Conservation (phyloP, 2,888 invertebrate species). For the Agrochola litura region DNA sequence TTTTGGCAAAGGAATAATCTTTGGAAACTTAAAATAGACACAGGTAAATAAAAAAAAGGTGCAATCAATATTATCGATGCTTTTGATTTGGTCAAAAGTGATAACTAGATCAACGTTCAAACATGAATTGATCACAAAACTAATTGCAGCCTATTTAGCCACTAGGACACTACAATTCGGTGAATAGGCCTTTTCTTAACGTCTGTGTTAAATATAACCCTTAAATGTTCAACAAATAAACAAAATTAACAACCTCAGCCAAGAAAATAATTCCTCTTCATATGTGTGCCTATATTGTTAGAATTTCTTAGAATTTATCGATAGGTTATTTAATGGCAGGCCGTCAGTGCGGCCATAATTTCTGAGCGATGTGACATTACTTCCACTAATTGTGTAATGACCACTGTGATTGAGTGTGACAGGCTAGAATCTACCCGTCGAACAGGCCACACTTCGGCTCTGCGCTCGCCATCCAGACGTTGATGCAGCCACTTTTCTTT, state of each 20-base stretch:
- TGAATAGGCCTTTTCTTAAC: background rate
- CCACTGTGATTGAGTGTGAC: slow-evolving; percentile 74
- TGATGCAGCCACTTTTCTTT: slow-evolving; percentile 53
- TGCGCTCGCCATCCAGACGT: slow-evolving; percentile 39
- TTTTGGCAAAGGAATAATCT: background rate
- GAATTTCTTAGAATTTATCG: slow-evolving; percentile 58
- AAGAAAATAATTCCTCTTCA: slow-evolving; percentile 32
- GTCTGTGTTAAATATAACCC: slow-evolving; percentile 8
- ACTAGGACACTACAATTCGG: background rate
- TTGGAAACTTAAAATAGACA: background rate
- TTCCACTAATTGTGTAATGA: slow-evolving; percentile 78
- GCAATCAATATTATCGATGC: background rate
- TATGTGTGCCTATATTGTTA: slow-evolving; percentile 35
- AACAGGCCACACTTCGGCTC: slow-evolving; percentile 64
- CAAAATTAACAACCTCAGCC: slow-evolving; percentile 16
- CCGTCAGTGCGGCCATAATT: slow-evolving; percentile 67
- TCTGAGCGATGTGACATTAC: slow-evolving; percentile 72
- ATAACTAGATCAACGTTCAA: background rate
- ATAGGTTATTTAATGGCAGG: slow-evolving; percentile 60
- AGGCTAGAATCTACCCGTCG: slow-evolving; percentile 52
- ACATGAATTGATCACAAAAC: background rate
- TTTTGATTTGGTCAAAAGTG: background rate
- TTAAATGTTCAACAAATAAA: slow-evolving; percentile 26
- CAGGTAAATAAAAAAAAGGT: background rate
- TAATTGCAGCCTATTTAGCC: background rate